Base-by-base conservation (phyloP, 2,797 vertebrate genomes). In the Myoxocephalus aenaeus region DNA sequence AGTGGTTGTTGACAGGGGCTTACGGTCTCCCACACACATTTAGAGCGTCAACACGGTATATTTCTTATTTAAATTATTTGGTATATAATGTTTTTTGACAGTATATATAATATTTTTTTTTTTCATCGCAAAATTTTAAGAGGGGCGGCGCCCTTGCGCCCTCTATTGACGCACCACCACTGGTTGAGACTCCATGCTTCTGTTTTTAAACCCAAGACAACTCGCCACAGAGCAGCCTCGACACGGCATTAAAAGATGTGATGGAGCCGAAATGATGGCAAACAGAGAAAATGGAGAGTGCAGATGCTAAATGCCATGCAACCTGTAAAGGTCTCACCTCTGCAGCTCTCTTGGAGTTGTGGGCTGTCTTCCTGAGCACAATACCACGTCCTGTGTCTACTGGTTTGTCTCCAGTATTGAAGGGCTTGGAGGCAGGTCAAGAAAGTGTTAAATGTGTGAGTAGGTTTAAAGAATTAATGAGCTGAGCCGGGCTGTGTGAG, bases 401-500 rank as follows among this genome's bases (percentile, higher is more conserved):
- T 53, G 42, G 46, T 75, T 72, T 32, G 29, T 44, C 70, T 61
- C 20, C 22, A 51, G 65, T 40, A 58, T 75, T 70, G 12, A 29
- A 68, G 38, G 59, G 38, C 63, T 83, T 8, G 51, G 36, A 75
- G 63, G 57, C 46, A 79, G 64, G 51, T 70, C 46, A 38, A 76
- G 64, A 81, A 70, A 72, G 66, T 68, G 68, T 77, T 81, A 77
- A 84, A 82, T 85, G 71, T 83, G 67, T 81, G 79, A 70, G 79
- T 77, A 71, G 73, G 59, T 85, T 84, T 87, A 85, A 87, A 89
- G 82, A 84, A 86, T 87, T 89, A 88, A 90, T 83, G 88, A 88
- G 84, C 83, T 62, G 70, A 84, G 76, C 66, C 67, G 46, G 73
- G 48, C 70, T 64, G 62, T 3, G n/a, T 74, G 81, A 81, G 67